Base-by-base conservation (phyloP, 1,140 invertebrate species). In the Sitodiplosis mosellana region DNA sequence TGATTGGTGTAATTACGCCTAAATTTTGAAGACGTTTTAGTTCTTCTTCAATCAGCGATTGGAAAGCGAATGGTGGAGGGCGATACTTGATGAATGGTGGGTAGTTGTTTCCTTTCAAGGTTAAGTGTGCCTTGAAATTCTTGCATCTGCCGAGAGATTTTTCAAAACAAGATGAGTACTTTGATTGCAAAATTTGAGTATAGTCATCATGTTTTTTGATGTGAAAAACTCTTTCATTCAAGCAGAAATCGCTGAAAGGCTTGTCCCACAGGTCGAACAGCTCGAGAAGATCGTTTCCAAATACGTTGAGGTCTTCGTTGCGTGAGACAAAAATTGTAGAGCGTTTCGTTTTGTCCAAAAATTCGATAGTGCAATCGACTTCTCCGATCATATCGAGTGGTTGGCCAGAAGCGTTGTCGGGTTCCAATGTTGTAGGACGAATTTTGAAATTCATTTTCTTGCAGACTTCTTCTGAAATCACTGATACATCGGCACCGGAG, bases 1-100 rank as follows among this genome's bases (percentile, higher is more conserved):
- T 46, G 8, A 67, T 55, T 27, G 15, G 49, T 5, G 48, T 18
- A 12, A 49, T 49, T 19, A 49, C 20, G 11, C 20, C 36, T 10
- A 12, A 11, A 18, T 49, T 36, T 19, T 46, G 44, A 7, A 46
- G 21, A 21, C 45, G 38, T 0, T 46, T 17, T 20, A 46, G 20
- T 47, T n/a, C n/a, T n/a, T n/a, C n/a, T n/a, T n/a, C n/a, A n/a
- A n/a, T n/a, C n/a, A n/a, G n/a, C n/a, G n/a, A n/a, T n/a, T n/a
- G n/a, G n/a, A n/a, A n/a, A n/a, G n/a, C n/a, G n/a, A n/a, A n/a
- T n/a, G n/a, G n/a, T n/a, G n/a, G n/a, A n/a, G n/a, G n/a, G n/a
- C n/a, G n/a, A n/a, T n/a, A n/a, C n/a, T n/a, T n/a, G n/a, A n/a
- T n/a, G n/a, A n/a, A n/a, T n/a, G n/a, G n/a, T n/a, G n/a, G n/a